Base-by-base conservation (phyloP, 1,140 invertebrate species). In the Calephelis nemesis region DNA sequence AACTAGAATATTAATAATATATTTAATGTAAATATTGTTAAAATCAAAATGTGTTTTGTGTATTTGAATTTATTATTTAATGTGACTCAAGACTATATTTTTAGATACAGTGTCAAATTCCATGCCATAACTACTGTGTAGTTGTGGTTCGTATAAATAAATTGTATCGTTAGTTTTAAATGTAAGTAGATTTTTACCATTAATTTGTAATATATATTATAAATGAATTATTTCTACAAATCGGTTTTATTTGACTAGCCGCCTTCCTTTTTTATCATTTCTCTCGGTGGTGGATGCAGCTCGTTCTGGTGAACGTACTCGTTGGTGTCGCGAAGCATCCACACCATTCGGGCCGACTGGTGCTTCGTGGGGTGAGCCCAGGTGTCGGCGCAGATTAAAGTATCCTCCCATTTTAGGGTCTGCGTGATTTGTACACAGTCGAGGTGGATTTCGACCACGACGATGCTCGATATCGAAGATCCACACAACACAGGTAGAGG, bases 281-380 rank as follows among this genome's bases (percentile, higher is more conserved):
- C 13, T 12, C 52, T 58, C 19, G 52, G 52, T 39, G 52, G 19
- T 58, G 52, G 52, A 11, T 63, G 62, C 62, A 19, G 6, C 42
- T 63, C 62, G 45, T 15, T 63, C 62, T 19, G 42, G 42, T 63
- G 42, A 63, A 63, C 62, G 42, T 47, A 63, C 62, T 63, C 40
- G 42, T 63, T 63, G 9, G 62, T 63, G 15, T 63, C 62, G 9
- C 42, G 39, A 45, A 63, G 62, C 62, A 63, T 63, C 62, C 62
- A 63, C 42, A 63, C 62, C 62, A 47, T 63, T 12, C 62, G 40
- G 12, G 62, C 62, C 8, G 62, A 63, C 62, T 63, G 42, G 15
- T 63, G 42, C 47, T 63, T 47, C 5, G 62, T 63, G 39, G 62
- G 62, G n/a, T 63, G 62, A n/a, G 62, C 62, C 62, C 62, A 63